Percentiles rank a stretch among this genome's conserved stretches.
phyloP scores from a whole-genome alignment of 2,113 vertebrate genomes.

The Lepus americanus region DNA sequence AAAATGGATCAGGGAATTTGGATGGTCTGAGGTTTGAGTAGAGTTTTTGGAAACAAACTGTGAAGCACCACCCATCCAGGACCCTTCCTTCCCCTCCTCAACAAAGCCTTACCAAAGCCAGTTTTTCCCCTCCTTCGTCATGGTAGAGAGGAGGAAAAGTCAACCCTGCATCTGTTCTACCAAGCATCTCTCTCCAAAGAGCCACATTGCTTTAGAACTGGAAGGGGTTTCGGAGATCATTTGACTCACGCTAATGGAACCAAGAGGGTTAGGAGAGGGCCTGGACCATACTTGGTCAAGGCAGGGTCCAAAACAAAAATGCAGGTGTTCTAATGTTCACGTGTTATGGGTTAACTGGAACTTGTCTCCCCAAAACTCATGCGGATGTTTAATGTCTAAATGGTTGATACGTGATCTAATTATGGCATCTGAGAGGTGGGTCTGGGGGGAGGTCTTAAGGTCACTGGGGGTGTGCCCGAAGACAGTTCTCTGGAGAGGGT shows the following conservation, averaged over 20 bases:
- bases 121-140: background rate
- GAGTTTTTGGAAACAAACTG: background rate
- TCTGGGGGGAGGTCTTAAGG: too few relatives aligned
- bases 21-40: background rate
- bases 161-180: background rate
- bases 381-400: too few relatives aligned
- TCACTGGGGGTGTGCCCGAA: too few relatives aligned
- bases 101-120: background rate
- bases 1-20: conserved; percentile 5
- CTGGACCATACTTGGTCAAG: background rate
- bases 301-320: background rate
- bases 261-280: background rate
- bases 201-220: background rate
- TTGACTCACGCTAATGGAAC: background rate
- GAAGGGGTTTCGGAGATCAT: background rate
- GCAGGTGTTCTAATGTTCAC: background rate
- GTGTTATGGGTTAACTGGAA: too few relatives aligned
- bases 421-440: too few relatives aligned
- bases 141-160: background rate
- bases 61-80: background rate
- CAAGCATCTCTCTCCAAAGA: background rate
- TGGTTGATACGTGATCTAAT: too few relatives aligned
- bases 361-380: too few relatives aligned
- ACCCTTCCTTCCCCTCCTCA: background rate
- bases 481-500: too few relatives aligned